phyloP scores from a whole-genome alignment of 2,888 invertebrate species.

The Sarcophaga carnaria region DNA sequence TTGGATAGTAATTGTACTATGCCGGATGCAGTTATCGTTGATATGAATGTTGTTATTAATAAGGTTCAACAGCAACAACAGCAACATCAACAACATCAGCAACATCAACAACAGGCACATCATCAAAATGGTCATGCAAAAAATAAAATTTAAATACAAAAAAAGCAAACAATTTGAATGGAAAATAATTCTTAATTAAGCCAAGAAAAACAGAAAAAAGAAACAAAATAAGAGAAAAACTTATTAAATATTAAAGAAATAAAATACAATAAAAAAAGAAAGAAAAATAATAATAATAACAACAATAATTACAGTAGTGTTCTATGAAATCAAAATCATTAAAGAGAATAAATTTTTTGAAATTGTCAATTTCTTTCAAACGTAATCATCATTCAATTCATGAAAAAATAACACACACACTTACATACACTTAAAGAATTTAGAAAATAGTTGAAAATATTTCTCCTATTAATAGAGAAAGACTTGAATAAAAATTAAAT shows the following conservation, averaged over 20 bases:
- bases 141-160: slow-evolving; percentile 66
- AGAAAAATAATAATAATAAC: neutral
- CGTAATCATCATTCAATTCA: neutral
- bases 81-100: neutral
- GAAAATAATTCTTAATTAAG: slow-evolving; percentile 11
- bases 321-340: neutral
- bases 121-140: slow-evolving; percentile 71
- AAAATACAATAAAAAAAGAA: neutral
- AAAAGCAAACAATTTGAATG: slow-evolving; percentile 4
- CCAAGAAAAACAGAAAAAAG: slow-evolving; percentile 2
- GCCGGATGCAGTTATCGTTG: slow-evolving; percentile 84
- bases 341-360: neutral
- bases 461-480: neutral
- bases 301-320: neutral
- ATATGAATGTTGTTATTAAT: slow-evolving; percentile 82
- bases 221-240: neutral
- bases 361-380: neutral
- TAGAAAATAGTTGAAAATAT: neutral
- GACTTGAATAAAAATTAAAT: neutral
- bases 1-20: slow-evolving; percentile 83
- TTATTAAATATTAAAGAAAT: neutral
- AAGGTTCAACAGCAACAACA: slow-evolving; percentile 72
- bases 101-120: slow-evolving; percentile 35
- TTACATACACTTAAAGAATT: neutral
- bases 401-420: no score